phyloP scores from a whole-genome alignment of 1,140 invertebrate species.

The Drosophila grimshawi region DNA sequence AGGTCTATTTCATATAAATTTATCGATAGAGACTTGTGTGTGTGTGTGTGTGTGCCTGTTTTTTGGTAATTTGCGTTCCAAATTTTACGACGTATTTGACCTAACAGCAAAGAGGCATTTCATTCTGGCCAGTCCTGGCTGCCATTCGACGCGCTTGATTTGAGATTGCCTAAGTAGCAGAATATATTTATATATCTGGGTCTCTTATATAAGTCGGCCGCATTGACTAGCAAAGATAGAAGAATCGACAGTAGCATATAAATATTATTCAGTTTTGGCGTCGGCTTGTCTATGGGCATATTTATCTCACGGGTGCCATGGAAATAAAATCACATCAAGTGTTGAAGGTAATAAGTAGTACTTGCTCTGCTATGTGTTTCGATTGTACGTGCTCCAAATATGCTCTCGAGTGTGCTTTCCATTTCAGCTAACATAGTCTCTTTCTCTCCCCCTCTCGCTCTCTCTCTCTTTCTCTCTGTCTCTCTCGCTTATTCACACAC shows the following conservation, averaged over 20 bases:
- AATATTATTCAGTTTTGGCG: constrained; percentile 61
- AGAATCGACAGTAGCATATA: constrained; percentile 57
- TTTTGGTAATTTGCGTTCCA: constrained; percentile 44
- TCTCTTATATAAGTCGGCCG: constrained; percentile 26
- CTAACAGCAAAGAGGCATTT: neutral
- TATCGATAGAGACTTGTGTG: constrained; percentile 43
- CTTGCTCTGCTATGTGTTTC: constrained; percentile 23
- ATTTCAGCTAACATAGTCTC: constrained; percentile 67
- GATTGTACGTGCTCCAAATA: constrained; percentile 73
- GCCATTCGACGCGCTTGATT: constrained; percentile 48
- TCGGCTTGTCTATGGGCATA: constrained; percentile 49
- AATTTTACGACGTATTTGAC: constrained; percentile 42
- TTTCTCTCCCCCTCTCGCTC: neutral
- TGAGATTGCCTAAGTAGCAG: constrained; percentile 25
- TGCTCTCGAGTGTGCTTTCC: constrained; percentile 78
- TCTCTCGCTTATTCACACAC: constrained; percentile 1
- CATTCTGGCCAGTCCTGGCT: constrained; percentile 21
- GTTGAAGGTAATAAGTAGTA: constrained; percentile 46
- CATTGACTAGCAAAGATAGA: constrained; percentile 32
- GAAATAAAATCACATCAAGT: constrained; percentile 75
- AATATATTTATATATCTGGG: constrained; percentile 10
- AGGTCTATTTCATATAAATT: constrained; percentile 33
- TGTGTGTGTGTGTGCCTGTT: constrained; percentile 29
- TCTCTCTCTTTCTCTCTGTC: neutral
- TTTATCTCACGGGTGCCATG: constrained; percentile 42